Evolutionary conservation across 2,888 invertebrate species (phyloP), one percentile per base, ranked within the genome.

Genomic region (Andrena camellia): DNA sequence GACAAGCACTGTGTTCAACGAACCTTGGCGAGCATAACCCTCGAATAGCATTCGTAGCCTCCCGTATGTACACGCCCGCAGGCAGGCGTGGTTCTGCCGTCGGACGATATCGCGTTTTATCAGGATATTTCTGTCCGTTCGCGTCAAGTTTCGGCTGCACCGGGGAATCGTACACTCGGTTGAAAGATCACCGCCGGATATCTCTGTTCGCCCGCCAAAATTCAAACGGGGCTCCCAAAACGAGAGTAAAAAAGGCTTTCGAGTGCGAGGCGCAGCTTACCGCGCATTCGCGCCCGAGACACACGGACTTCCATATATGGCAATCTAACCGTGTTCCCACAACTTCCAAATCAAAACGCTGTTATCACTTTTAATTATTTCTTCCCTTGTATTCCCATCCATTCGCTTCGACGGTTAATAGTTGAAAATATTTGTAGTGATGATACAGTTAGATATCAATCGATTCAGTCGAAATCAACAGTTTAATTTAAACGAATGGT

Each of bases 81-180:
- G 76, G 10, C 85, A 89, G 86, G 81, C 85, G 84, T 88, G 82
- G 84, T 85, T 89, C 76, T 69, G 62, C 50, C 70, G 64, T 35
- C 29, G 8, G 33, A 62, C 42, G 83, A 85, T 86, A 86, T 69
- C 67, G 64, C 35, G 72, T 80, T 83, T 80, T 77, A 78, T 85
- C 74, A 74, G 66, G 57, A 74, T 78, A 78, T 78, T 83, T 81
- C 42, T 71, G 31, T 78, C 62, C n/a, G 20, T 29, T 20, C 48
- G 50, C 35, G 23, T 69, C 64, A 77, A 42, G 26, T 35, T 33
- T 29, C 17, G 31, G 50, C 50, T 42, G 13, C 13, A 35, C 10
- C 26, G 17, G 5, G n/a, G n/a, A 57, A 62, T n/a, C 6, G 31
- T 73, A 23, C 48, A n/a, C 20, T 35, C 48, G 17, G 63, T 73